Evolutionary conservation across 2,797 vertebrate genomes (phyloP), one percentile per base, ranked within the genome.

Genomic region (Galaxias olidus): DNA sequence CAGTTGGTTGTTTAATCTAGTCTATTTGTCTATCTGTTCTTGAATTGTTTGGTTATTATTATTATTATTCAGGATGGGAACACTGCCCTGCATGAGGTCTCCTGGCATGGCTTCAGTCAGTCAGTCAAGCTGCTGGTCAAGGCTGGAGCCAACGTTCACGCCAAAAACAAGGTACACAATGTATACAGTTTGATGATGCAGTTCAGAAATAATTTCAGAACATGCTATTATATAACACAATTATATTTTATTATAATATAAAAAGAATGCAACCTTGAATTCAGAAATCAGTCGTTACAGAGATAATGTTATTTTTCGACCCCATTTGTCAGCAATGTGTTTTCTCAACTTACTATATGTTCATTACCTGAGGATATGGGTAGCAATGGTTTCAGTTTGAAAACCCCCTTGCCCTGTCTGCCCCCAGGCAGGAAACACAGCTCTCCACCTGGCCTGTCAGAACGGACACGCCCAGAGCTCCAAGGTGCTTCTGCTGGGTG

Each of bases 81-180:
- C 81, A 95, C 96, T 0, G 95, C 95, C 51, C 92, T 98, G 42
- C 96, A 98, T 1, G 97, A 98, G 87, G 94, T 94, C 0, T 93
- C 93, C 48, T 98, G 97, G 97, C 96, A 98, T 3, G 97, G 97
- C 53, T 98, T 97, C 90, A 96, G 96, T 75, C 96, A 95, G 83
- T 96, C 95, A 1, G 94, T 94, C 84, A 97, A 97, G 87, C 90
- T 96, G 76, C 91, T 98, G 6, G 91, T 98, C 89, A 98, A 98
- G 89, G 95, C 94, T n/a, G 96, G 96, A 73, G 96, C 95, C 79
- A 98, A 97, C 0, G 92, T 96, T 71, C 96, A 98, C 18, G 95
- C 95, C 73, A 98, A 92, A 81, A 98, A 98, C 90, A 97, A 98
- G 96, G 96, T 98, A 83, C 88, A 76, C 17, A 6, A 20, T 43